Evolutionary conservation across 1,140 invertebrate species (phyloP).

Genomic region (Bombus consobrinus): DNA sequence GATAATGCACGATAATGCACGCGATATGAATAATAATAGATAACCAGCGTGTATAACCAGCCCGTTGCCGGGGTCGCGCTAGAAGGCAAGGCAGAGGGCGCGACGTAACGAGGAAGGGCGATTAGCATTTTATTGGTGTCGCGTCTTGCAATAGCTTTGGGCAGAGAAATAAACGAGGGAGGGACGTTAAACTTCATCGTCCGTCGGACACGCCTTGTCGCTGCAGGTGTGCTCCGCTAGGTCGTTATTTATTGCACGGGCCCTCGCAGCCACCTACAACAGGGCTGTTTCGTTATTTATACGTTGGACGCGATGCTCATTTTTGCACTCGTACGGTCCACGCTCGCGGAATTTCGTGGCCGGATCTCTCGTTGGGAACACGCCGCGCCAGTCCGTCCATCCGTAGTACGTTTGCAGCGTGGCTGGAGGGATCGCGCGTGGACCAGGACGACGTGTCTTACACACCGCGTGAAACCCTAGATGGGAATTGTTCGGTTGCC

Average conservation of each 20-base stretch:
- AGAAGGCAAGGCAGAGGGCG: background rate
- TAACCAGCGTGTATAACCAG: background rate
- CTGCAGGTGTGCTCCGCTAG: conserved; percentile 52
- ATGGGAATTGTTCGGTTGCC: conserved; percentile 18
- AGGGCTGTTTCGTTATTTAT: conserved; percentile 51
- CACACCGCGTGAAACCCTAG: conserved; percentile 44
- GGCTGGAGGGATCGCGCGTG: background rate
- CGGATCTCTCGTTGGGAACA: background rate
- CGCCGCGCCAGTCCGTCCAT: too few relatives aligned
- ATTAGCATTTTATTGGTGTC: conserved; percentile 58
- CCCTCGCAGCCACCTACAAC: conserved; percentile 16
- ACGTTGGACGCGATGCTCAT: conserved; percentile 38
- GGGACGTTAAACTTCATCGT: conserved; percentile 46
- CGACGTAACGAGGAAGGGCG: conserved; percentile 43
- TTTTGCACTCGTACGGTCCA: conserved; percentile 20
- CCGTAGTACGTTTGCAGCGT: background rate
- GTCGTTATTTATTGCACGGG: conserved; percentile 51
- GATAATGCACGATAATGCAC: background rate
- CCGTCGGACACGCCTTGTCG: conserved; percentile 52
- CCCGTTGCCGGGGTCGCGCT: background rate
- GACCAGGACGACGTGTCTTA: conserved; percentile 20
- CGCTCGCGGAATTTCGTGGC: background rate
- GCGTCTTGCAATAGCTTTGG: conserved; percentile 54
- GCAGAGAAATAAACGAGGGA: conserved; percentile 49
- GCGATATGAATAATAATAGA: background rate